Percentiles rank a stretch among this genome's conserved stretches.
These are phyloP conservation scores for Halcyon smyrnensis DNA, from an alignment of 2,797 vertebrate species.

Conservation along the genomic window DNA sequence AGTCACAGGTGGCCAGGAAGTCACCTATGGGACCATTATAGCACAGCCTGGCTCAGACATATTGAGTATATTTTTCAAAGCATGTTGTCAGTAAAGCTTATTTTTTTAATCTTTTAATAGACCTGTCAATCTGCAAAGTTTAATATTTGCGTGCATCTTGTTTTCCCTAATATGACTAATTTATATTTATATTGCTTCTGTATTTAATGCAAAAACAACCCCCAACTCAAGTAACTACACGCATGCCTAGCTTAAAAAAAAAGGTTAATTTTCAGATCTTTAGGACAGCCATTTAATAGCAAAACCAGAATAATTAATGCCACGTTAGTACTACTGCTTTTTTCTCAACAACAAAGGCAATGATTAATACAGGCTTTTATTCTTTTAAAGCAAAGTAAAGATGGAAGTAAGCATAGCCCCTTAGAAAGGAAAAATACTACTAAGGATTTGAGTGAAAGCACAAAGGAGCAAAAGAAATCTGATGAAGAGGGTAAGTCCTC, in stretches of 20 bases:
- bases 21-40: not conserved
- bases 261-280: not conserved
- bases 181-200: not conserved
- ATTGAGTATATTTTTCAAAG: not conserved
- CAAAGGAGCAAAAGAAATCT: constrained; percentile 63
- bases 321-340: not conserved
- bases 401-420: constrained; percentile 62
- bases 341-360: not conserved
- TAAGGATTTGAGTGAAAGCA: constrained; percentile 73
- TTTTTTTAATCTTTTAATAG: not conserved
- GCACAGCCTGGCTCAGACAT: not conserved
- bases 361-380: constrained; percentile 3
- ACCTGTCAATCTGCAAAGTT: not conserved
- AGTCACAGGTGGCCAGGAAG: not conserved
- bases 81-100: not conserved
- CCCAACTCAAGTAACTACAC: not conserved
- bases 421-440: constrained; percentile 73
- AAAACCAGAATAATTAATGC: not conserved
- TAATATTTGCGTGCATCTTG: not conserved
- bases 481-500: constrained; percentile 75
- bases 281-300: not conserved
- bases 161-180: not conserved
- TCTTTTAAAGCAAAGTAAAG: constrained; percentile 65
- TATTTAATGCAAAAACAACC: not conserved
- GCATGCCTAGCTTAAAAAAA: not conserved